Evolutionary conservation across 1,140 invertebrate species (phyloP), one percentile per base, ranked within the genome.

Genomic region (Ostrea edulis): DNA sequence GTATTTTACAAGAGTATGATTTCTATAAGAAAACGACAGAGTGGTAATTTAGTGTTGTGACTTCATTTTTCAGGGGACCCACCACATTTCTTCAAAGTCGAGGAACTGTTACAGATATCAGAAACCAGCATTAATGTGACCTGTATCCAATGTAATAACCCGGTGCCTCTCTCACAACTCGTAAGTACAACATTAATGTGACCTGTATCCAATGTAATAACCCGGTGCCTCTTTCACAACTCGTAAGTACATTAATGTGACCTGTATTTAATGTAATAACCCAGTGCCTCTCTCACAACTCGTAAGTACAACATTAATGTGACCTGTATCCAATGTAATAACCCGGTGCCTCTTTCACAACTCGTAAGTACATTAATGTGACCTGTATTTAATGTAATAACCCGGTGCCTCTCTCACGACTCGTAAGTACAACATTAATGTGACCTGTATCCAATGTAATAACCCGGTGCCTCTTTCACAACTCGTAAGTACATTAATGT

Each of bases 61-160:
- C 35, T 44, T 44, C 1, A 44, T 11, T 2, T 54, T 85, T 62
- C 17, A 85, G 83, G 8, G 0, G 55, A 85, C 9, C 25, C 8
- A 9, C 53, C 53, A 20, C 11, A 17, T n/a, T n/a, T 85, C 2
- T 85, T 85, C 11, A 85, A 55, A 9, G 53, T 85, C 8, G 53
- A 55, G 83, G 54, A 62, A 8, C 25, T 85, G 55, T 85, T 85
- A 35, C 52, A 85, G 22, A 35, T 8, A 62, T 55, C 83, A 62
- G 83, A 85, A 54, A 85, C n/a, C 1, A 85, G 55, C 58, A 29
- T 35, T 25, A 9, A 85, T 7, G 83, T 58, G n/a, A 5, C 0
- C 3, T 85, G 83, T 62, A 9, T 22, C 14, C 52, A 85, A 22
- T 85, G 83, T 58, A 54, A 35, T 35, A 35, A 55, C 14, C 22